Base-by-base conservation (phyloP, 1,140 invertebrate genomes). In the Cataglyphis hispanica region DNA sequence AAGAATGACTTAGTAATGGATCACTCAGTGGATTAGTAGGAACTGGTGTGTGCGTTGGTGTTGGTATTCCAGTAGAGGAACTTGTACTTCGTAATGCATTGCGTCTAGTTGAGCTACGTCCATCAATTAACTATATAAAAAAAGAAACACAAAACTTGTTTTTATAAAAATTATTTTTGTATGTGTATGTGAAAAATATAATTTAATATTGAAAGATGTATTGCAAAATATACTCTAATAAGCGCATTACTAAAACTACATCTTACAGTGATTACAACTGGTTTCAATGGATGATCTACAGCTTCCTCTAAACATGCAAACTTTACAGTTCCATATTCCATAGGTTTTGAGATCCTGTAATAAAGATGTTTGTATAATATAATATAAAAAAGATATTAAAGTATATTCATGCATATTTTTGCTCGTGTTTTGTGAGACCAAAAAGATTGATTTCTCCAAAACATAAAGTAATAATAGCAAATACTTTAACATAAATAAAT, bases 11-110 rank as follows among this genome's bases (percentile, higher is more conserved):
- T 5, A 91, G 75, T n/a, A 95, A 63, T 22, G 93, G 91, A 89
- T 92, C 95, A 78, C 94, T 94, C 5, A 97, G 92, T 40, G 96
- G 96, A 94, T 97, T 96, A 2, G 95, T 89, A 88, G 93, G 90
- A 43, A 94, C 84, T 56, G 95, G 92, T 37, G 93, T 94, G 89
- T 95, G 95, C 19, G 94, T 93, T 43, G 95, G 94, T 22, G 95
- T 95, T 11, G 95, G 94, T 88, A 95, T 95, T 91, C 95, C 94
- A 76, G 95, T 96, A 80, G 93, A 95, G 40, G 94, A 94, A 72
- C 92, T 95, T 10, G 92, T 90, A 84, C 95, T 95, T 78, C 93
- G 91, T n/a, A 95, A 88, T 13, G 93, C 94, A 78, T 94, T 93
- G 75, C 95, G 92, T 84, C 94, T 94, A 34, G 94, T 91, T 72